phyloP scores from a whole-genome alignment of 2,888 invertebrate species.

The Deladenus siricidicola region DNA sequence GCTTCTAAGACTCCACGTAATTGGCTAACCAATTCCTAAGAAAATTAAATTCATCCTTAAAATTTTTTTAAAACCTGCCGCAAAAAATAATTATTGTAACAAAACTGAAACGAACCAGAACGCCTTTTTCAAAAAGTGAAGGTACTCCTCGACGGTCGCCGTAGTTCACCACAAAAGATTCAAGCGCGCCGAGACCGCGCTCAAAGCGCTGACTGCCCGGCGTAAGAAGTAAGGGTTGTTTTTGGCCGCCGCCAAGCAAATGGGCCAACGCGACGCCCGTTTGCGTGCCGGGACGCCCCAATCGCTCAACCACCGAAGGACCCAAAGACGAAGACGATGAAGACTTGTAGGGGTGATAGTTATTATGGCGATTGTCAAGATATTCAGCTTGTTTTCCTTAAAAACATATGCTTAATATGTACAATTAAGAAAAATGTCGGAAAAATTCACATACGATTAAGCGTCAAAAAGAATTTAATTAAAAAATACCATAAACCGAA shows the following conservation, averaged over 20 bases:
- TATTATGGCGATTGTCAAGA: neutral
- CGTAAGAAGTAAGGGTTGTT: conserved; percentile 59
- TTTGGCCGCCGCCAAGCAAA: conserved; percentile 67
- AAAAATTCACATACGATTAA: neutral
- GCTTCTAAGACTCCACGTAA: conserved; percentile 89
- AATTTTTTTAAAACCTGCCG: neutral
- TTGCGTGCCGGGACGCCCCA: conserved; percentile 56
- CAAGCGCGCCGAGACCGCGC: conserved; percentile 69
- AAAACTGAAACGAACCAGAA: conserved; percentile 24
- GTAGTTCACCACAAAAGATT: conserved; percentile 30
- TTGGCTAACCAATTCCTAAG: conserved; percentile 78
- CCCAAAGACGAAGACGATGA: neutral
- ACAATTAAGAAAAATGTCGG: neutral
- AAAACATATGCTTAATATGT: neutral
- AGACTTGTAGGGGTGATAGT: neutral
- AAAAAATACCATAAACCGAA: conserved; percentile 1
- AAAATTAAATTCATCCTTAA: neutral
- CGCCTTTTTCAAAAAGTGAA: conserved; percentile 39
- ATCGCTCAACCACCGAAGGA: conserved; percentile 12
- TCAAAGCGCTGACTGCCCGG: conserved; percentile 75
- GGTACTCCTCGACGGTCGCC: conserved; percentile 6
- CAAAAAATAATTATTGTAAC: neutral
- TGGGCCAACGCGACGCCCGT: conserved; percentile 91
- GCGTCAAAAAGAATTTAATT: neutral
- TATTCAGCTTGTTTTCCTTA: neutral